Evolutionary conservation across 2,888 invertebrate species (phyloP).

Genomic region (Cloeon dipterum): DNA sequence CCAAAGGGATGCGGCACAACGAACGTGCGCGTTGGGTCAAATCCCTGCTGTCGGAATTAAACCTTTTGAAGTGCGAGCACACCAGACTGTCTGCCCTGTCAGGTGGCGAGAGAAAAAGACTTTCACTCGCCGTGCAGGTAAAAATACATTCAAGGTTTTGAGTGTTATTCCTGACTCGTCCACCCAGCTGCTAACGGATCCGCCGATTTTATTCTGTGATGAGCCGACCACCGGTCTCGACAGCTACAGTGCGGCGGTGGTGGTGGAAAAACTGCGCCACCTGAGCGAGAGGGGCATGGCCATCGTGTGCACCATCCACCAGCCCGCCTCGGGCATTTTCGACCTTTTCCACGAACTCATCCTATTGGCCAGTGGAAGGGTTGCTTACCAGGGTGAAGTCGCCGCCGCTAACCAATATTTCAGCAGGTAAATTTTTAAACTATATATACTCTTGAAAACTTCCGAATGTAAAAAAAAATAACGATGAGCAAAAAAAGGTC

Average conservation of each 20-base stretch:
- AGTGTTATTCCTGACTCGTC: no score
- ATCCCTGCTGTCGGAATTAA: slow-evolving; percentile 35
- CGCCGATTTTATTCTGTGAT: slow-evolving; percentile 74
- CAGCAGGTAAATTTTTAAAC: slow-evolving; percentile 27
- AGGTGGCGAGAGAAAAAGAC: slow-evolving; percentile 70
- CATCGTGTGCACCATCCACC: slow-evolving; percentile 73
- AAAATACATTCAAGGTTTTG: no score
- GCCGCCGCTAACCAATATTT: slow-evolving; percentile 43
- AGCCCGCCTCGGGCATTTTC: slow-evolving; percentile 70
- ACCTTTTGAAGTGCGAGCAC: slow-evolving; percentile 42
- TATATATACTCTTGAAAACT: no score
- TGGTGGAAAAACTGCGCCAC: slow-evolving; percentile 43
- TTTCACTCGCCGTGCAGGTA: slow-evolving; percentile 72
- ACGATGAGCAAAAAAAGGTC: no score
- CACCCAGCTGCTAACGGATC: slow-evolving; percentile 57
- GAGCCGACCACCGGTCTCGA: slow-evolving; percentile 87
- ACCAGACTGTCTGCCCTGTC: slow-evolving; percentile 56
- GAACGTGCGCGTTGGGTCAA: slow-evolving; percentile 20
- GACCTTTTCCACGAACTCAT: slow-evolving; percentile 60
- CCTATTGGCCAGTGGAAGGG: slow-evolving; percentile 50
- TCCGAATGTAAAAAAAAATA: no score
- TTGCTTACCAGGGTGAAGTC: slow-evolving; percentile 58
- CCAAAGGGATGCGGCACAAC: slow-evolving; percentile 20
- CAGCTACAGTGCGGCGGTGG: slow-evolving; percentile 64
- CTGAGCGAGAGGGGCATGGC: slow-evolving; percentile 46